Percentiles rank a stretch among this genome's conserved stretches.
These are phyloP conservation scores for Halictus rubicundus DNA, from an alignment of 1,140 invertebrate species.

Conservation along the genomic window DNA sequence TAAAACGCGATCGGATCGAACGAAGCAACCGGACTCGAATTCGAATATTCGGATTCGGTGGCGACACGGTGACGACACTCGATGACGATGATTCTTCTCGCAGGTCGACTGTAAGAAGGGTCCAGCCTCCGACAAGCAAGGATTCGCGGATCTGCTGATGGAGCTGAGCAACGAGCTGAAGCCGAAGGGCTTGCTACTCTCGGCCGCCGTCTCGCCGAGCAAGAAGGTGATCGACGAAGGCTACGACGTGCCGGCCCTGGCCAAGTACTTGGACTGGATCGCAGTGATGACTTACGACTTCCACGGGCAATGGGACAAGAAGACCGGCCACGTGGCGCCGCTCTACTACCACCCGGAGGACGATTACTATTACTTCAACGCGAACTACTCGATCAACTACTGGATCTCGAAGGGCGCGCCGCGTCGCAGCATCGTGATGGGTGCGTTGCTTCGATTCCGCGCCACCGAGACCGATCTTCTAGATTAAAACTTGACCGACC, in stretches of 20 bases:
- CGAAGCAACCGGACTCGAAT: too few species aligned
- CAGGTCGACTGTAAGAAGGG: constrained; percentile 89
- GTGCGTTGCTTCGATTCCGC: constrained; percentile 67
- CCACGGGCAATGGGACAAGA: constrained; percentile 92
- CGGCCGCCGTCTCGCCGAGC: constrained; percentile 92
- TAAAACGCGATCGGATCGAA: not conserved
- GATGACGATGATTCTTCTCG: too few species aligned
- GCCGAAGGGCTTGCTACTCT: constrained; percentile 87
- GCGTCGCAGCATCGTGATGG: constrained; percentile 90
- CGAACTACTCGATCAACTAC: constrained; percentile 93
- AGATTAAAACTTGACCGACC: too few species aligned
- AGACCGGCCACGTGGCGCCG: constrained; percentile 91
- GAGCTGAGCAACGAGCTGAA: constrained; percentile 89
- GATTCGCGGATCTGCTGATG: constrained; percentile 86
- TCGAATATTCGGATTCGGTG: too few species aligned
- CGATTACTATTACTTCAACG: constrained; percentile 77
- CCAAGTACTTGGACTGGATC: constrained; percentile 91
- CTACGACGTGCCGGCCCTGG: constrained; percentile 89
- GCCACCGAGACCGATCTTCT: too few species aligned
- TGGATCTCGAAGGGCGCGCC: constrained; percentile 93
- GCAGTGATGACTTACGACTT: constrained; percentile 93
- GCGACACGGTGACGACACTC: too few species aligned
- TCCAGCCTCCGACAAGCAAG: constrained; percentile 89
- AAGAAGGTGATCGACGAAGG: constrained; percentile 92
- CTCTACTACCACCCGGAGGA: constrained; percentile 88